A percentile compares a stretch with the other conserved stretches of the same genome.
These are phyloP conservation scores for Drosophila suboccidentalis DNA, from an alignment of 2,888 invertebrate species.

Conservation along the genomic window DNA sequence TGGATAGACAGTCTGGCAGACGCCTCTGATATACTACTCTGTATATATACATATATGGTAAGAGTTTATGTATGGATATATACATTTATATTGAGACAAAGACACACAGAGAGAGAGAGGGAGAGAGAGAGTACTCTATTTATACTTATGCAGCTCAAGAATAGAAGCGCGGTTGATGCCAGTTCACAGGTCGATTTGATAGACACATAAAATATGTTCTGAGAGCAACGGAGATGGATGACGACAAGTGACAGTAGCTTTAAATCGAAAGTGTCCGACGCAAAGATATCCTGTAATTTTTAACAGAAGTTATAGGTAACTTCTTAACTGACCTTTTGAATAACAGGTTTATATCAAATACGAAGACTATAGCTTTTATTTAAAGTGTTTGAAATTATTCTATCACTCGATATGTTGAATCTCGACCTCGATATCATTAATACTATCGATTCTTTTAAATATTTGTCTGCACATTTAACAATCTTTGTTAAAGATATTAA, in stretches of 20 bases:
- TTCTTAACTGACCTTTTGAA: neutral
- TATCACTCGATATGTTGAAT: neutral
- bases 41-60: slow-evolving; percentile 1
- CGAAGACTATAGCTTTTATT: neutral
- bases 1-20: slow-evolving; percentile 43
- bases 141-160: slow-evolving; percentile 49
- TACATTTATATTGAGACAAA: neutral
- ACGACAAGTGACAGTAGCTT: slow-evolving; percentile 8
- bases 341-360: too few relatives aligned
- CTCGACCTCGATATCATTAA: too few relatives aligned
- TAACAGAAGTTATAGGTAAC: neutral
- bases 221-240: slow-evolving; percentile 24
- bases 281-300: neutral
- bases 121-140: neutral
- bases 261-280: neutral
- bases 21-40: slow-evolving; percentile 30
- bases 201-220: slow-evolving; percentile 66
- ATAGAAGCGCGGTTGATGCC: slow-evolving; percentile 49
- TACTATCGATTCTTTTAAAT: too few relatives aligned
- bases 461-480: too few relatives aligned
- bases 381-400: neutral
- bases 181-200: slow-evolving; percentile 63
- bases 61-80: neutral
- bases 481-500: neutral
- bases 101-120: neutral